Conservation (phyloP, 1,140 invertebrate species). For the Leptestheria dahalacensis region DNA sequence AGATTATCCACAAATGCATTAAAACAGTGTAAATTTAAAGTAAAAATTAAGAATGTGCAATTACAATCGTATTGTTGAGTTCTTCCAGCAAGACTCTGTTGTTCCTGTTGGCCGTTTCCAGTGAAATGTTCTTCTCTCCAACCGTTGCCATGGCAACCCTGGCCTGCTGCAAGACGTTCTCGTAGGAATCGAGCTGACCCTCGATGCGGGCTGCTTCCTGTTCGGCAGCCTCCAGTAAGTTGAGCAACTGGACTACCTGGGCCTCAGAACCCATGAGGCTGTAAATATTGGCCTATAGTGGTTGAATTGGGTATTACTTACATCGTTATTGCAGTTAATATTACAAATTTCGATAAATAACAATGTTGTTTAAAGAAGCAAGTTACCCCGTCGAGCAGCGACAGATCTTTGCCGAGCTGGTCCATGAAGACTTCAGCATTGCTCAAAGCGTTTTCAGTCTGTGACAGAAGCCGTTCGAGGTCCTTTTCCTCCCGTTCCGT, state of each 20-base stretch:
- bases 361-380: neutral
- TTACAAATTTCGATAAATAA: neutral
- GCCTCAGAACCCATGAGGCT: constrained; percentile 67
- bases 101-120: constrained; percentile 72
- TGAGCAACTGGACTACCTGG: constrained; percentile 69
- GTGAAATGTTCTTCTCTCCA: constrained; percentile 78
- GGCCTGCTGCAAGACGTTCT: constrained; percentile 62
- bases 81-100: constrained; percentile 60
- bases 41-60: constrained; percentile 22
- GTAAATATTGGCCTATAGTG: constrained; percentile 58
- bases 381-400: constrained; percentile 61
- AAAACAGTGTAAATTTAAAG: neutral
- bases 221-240: constrained; percentile 63
- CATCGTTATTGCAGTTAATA: neutral
- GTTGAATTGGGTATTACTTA: too few species aligned
- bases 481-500: constrained; percentile 67
- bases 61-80: constrained; percentile 63
- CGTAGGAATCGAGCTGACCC: constrained; percentile 51
- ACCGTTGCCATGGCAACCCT: constrained; percentile 75
- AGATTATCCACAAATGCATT: neutral
- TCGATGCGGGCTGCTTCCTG: constrained; percentile 60
- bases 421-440: constrained; percentile 77
- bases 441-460: constrained; percentile 62
- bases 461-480: constrained; percentile 50
- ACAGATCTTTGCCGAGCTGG: constrained; percentile 60